phyloP scores from a whole-genome alignment of 2,797 vertebrate species.

The Falco berigora region DNA sequence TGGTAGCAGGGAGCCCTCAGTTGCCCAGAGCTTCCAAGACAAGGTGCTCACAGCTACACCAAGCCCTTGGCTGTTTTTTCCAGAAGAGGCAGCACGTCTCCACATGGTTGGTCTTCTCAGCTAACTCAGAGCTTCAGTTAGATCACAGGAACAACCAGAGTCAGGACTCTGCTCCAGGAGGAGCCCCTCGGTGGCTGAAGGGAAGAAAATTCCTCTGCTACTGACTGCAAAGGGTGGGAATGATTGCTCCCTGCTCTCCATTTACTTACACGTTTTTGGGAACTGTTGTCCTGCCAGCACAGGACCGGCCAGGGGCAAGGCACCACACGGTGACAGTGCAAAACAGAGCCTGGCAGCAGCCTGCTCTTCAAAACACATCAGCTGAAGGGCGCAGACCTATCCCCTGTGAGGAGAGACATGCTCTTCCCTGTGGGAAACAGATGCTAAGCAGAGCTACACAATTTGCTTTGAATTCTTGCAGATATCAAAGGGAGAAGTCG shows the following conservation, averaged over 20 bases:
- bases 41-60: rapidly evolving
- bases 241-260: neutral
- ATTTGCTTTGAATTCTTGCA: neutral
- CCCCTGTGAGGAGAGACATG: neutral
- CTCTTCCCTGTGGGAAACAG: neutral
- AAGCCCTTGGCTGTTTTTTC: neutral
- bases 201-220: too few species aligned
- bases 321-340: neutral
- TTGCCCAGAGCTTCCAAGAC: neutral
- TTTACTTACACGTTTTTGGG: neutral
- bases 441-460: neutral
- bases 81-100: neutral
- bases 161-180: neutral
- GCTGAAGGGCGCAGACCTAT: neutral
- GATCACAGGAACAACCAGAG: neutral
- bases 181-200: neutral
- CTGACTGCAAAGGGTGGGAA: neutral
- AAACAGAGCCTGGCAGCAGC: neutral
- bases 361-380: neutral
- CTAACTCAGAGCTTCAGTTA: neutral
- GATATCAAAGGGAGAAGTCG: neutral
- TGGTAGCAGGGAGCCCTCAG: neutral
- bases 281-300: neutral
- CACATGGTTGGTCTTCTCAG: neutral
- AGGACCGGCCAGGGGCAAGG: neutral